A percentile compares a stretch with the other conserved stretches of the same genome.
phyloP scores from a whole-genome alignment of 2,797 vertebrate species.

The Ctenochaetus hawaiiensis region DNA sequence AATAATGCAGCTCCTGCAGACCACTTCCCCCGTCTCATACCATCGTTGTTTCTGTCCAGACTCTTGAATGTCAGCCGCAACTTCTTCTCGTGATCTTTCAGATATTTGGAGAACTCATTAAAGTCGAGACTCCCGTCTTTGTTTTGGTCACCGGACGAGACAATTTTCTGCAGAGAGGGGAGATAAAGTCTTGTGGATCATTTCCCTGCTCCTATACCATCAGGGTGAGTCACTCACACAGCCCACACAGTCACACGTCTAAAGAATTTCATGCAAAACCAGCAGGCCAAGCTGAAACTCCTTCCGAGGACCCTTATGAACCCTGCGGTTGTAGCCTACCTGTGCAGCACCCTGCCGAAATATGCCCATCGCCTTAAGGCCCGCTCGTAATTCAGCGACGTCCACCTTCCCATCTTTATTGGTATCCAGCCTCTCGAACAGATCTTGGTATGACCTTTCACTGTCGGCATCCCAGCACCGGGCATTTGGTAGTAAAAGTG shows the following conservation, averaged over 20 bases:
- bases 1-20: background rate
- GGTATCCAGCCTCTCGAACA: constrained; percentile 91
- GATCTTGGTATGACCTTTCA: constrained; percentile 85
- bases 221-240: background rate
- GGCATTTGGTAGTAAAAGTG: constrained; percentile 76
- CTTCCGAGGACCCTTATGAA: background rate
- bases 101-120: constrained; percentile 92
- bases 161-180: constrained; percentile 89
- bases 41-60: constrained; percentile 95
- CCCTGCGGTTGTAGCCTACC: constrained; percentile 75
- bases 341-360: constrained; percentile 91
- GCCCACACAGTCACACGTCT: background rate
- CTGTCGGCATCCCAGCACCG: constrained; percentile 84
- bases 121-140: constrained; percentile 93
- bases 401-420: constrained; percentile 94
- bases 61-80: constrained; percentile 94
- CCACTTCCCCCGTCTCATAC: constrained; percentile 68
- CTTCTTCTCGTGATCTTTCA: constrained; percentile 96
- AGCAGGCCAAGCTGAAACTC: constrained; percentile 35
- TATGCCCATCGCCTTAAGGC: constrained; percentile 90
- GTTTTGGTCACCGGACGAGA: constrained; percentile 91
- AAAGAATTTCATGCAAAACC: constrained; percentile 24
- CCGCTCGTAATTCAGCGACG: constrained; percentile 90
- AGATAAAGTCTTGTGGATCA: background rate
- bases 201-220: background rate